Evolutionary conservation across 2,888 invertebrate species (phyloP).

Genomic region (Cynaeus angustus): DNA sequence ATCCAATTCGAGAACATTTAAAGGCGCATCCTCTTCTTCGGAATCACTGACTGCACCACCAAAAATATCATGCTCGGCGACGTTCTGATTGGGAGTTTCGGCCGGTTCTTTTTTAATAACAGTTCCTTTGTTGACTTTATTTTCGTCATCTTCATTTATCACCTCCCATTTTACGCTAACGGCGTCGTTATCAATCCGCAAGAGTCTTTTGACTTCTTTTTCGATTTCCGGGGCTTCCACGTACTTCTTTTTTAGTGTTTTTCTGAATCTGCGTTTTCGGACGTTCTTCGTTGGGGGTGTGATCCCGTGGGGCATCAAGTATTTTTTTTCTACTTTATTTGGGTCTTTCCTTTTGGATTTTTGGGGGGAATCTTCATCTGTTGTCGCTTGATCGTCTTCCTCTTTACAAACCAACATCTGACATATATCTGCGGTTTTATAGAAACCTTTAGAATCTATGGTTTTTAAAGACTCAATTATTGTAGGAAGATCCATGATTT

Average conservation of each 20-base stretch:
- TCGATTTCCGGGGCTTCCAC: constrained; percentile 98
- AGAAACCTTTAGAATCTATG: constrained; percentile 96
- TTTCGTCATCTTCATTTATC: constrained; percentile 89
- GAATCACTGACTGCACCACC: constrained; percentile 95
- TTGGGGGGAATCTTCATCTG: constrained; percentile 85
- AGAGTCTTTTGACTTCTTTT: constrained; percentile 94
- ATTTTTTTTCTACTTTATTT: constrained; percentile 88
- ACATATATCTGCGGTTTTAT: constrained; percentile 97
- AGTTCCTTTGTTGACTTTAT: constrained; percentile 71
- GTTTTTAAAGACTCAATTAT: constrained; percentile 96
- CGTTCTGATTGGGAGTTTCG: constrained; percentile 68
- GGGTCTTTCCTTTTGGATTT: constrained; percentile 91
- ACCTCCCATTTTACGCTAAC: constrained; percentile 90
- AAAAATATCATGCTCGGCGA: constrained; percentile 89
- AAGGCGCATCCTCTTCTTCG: constrained; percentile 81
- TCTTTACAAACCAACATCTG: constrained; percentile 94
- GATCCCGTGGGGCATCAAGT: constrained; percentile 95
- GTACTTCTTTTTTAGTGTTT: constrained; percentile 96
- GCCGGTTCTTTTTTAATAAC: constrained; percentile 68
- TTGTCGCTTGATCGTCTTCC: constrained; percentile 85
- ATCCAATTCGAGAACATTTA: constrained; percentile 85
- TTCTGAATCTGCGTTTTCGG: constrained; percentile 91
- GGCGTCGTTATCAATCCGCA: constrained; percentile 95
- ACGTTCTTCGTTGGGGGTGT: constrained; percentile 98
- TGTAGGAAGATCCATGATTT: constrained; percentile 93